Base-by-base conservation (phyloP, 2,888 invertebrate species). In the Coelinius sp. region DNA sequence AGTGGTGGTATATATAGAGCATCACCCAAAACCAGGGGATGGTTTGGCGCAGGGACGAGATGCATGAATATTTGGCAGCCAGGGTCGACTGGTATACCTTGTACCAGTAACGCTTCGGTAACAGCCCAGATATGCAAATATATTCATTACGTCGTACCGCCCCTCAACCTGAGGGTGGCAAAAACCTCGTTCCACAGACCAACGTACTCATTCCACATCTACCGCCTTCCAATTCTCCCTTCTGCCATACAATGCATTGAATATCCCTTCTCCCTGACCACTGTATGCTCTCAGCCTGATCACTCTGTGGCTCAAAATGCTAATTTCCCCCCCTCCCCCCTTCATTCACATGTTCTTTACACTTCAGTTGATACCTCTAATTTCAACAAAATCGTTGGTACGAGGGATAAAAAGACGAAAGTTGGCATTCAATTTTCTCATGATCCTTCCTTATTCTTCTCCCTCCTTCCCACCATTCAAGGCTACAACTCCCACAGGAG, bases 51-150 rank as follows among this genome's bases (percentile, higher is more conserved):
- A 27, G 74, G 76, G 81, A 83, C 80, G 80, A 81, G 84, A 84
- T 83, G 84, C 84, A 85, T 85, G 84, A 83, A 86, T 84, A 85
- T 86, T 86, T 85, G 86, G 83, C 84, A 84, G 81, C 79, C 82
- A 76, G 74, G 77, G 80, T 82, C 81, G 82, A 82, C 76, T 64
- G 56, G 56, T 56, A 75, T 83, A 81, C 81, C 81, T 83, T 85
- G 83, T 71, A 83, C 82, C 81, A 79, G 83, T 82, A 83, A 84
- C 84, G 81, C 82, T 82, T 84, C 81, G 79, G 84, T 85, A 85
- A 86, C 85, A 83, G 84, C 80, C 80, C 81, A 80, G 84, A 85
- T 86, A 87, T 87, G 86, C 86, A 87, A 86, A 87, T 86, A 85
- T 87, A 87, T 87, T 86, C 87, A 87, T 86, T 85, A 86, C 85